Evolutionary conservation across 2,888 invertebrate genomes (phyloP), one percentile per base, ranked within the genome.

Genomic region (Epinotia demarniana): DNA sequence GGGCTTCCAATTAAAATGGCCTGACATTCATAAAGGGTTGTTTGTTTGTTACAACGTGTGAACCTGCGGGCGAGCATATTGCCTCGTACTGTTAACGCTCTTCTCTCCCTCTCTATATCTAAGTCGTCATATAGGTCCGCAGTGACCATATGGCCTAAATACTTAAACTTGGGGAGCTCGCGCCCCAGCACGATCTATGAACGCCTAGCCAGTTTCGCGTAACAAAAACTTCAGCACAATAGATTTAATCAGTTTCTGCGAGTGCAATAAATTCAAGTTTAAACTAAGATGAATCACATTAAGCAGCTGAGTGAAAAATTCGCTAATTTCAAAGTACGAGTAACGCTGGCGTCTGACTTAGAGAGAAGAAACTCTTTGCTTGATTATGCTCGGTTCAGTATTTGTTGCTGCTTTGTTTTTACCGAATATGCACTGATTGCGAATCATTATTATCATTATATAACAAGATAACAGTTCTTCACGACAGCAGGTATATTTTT

Each of bases 291-390:
- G 85, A 87, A 91, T 91, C 82, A 85, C 84, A 84, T 83, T 84
- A 86, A 89, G 85, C 80, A 81, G 84, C 82, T 82, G 81, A 87
- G 89, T 90, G 91, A 91, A 92, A 91, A 92, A 91, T 91, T 89
- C 86, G 87, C 90, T 91, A 91, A 91, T 90, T 89, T 86, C 85
- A 83, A 88, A 89, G 88, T 23, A 23, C 23, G 23, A 23, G 23
- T 87, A 87, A 87, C 83, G 84, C 79, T 82, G 85, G 84, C 75
- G 76, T 78, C 58, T 27, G 43, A 3, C n/a, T 19, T 49, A 27
- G 75, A 58, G 12, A 11, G 70, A 60, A 66, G 53, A 60, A 11
- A 58, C 70, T 66, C 43, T n/a, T 6, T n/a, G 27, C 46, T 69
- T 23, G 0, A 23, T 46, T 46, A 69, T 27, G 57, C 9, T 9